phyloP scores from a whole-genome alignment of 2,888 invertebrate species.

The Crematogaster levior region DNA sequence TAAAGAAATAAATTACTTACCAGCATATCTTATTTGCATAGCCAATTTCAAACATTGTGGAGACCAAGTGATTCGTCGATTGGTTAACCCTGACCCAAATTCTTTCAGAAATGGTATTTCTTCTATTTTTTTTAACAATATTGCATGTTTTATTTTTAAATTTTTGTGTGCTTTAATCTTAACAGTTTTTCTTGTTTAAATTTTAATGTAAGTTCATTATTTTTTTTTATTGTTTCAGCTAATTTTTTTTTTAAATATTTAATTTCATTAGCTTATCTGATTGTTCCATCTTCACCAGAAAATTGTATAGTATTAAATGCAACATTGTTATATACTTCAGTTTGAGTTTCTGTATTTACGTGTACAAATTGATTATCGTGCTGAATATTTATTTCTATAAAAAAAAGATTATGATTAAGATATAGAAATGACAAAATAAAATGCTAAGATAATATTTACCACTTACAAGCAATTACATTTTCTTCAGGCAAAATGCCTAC shows the following conservation, averaged over 20 bases:
- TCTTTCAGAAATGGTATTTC: background rate
- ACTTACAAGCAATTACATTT: constrained; percentile 17
- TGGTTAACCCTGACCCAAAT: background rate
- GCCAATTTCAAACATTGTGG: constrained; percentile 8
- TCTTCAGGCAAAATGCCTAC: background rate
- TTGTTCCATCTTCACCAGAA: background rate
- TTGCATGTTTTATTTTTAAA: background rate
- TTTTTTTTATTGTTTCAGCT: background rate
- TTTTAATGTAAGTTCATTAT: background rate
- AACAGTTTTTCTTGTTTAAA: background rate
- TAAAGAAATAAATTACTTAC: constrained; percentile 5
- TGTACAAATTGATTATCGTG: background rate
- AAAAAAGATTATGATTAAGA: background rate
- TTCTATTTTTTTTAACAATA: background rate
- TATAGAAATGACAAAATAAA: constrained; percentile 2
- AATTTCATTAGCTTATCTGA: constrained; percentile 8
- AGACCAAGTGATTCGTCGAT: background rate
- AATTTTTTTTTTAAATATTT: background rate
- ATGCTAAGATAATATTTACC: constrained; percentile 12
- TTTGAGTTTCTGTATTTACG: background rate
- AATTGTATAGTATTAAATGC: background rate
- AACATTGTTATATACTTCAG: background rate
- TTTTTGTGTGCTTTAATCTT: background rate
- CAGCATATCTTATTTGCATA: constrained; percentile 7
- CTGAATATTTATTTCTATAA: constrained; percentile 2